Percentiles rank a stretch among this genome's conserved stretches.
phyloP scores from a whole-genome alignment of 2,113 vertebrate genomes.

The Paracyprichromis sp. region DNA sequence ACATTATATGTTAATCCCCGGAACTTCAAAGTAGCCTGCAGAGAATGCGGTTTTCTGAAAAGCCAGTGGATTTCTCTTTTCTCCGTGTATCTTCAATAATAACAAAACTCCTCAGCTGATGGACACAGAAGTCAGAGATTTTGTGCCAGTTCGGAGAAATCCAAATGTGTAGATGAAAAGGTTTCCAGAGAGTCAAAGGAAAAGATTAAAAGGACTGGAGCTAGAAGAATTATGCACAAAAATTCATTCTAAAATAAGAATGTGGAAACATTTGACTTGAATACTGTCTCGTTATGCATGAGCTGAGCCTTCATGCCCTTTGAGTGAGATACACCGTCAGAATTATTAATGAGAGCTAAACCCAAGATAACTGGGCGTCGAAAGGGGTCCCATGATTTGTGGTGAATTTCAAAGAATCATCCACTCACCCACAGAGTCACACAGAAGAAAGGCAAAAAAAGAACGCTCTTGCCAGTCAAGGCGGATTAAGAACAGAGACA shows the following conservation, averaged over 20 bases:
- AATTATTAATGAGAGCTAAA: conserved; percentile 43
- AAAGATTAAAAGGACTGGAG: neutral
- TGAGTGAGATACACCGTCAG: conserved; percentile 3
- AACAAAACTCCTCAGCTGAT: neutral
- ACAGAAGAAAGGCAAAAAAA: neutral
- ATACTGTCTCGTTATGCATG: conserved; percentile 16
- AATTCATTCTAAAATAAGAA: neutral
- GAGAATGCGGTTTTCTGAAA: neutral
- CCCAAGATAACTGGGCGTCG: conserved; percentile 1
- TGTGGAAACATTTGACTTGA: neutral
- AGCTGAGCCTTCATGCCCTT: conserved; percentile 13
- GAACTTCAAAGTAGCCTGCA: neutral
- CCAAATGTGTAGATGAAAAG: neutral
- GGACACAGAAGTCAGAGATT: neutral
- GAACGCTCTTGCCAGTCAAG: neutral
- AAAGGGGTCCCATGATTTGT: conserved; percentile 2
- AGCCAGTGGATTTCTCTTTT: neutral
- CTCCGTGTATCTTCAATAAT: neutral
- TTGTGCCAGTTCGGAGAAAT: neutral
- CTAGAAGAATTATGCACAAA: neutral
- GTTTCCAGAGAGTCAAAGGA: neutral
- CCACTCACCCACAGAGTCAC: neutral
- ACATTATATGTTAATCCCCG: neutral
- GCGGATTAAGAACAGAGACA: neutral
- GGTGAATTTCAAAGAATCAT: conserved; percentile 27